Percentiles rank a stretch among this genome's conserved stretches.
These are phyloP conservation scores for Exocentrus adspersus DNA, from an alignment of 2,888 invertebrate genomes.

Conservation along the genomic window DNA sequence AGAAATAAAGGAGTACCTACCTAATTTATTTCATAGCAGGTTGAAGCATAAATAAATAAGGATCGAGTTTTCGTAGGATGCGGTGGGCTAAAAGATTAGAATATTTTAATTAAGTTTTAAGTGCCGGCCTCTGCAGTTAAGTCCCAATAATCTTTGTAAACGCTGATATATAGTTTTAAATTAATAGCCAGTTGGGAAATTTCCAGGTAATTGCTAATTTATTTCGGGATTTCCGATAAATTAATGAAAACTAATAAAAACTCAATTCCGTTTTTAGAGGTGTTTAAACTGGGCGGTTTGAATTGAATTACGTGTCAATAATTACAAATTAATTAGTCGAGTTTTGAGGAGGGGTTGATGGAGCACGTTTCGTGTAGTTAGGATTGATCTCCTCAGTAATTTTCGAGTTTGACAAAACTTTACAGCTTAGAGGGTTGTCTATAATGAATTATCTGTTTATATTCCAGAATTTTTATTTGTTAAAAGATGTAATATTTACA, in stretches of 20 bases:
- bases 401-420: too few species aligned
- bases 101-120: slow-evolving; percentile 13
- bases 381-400: too few species aligned
- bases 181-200: slow-evolving; percentile 32
- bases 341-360: too few species aligned
- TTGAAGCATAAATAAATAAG: too few species aligned
- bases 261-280: slow-evolving; percentile 2
- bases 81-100: background rate
- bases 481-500: too few species aligned
- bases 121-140: slow-evolving; percentile 10
- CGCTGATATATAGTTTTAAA: slow-evolving; percentile 15
- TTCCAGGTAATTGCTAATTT: slow-evolving; percentile 28
- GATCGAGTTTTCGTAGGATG: background rate
- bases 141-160: slow-evolving; percentile 9
- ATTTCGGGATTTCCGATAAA: slow-evolving; percentile 14
- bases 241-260: slow-evolving; percentile 24
- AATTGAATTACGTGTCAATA: slow-evolving; percentile 1
- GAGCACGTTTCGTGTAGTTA: too few species aligned
- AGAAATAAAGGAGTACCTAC: too few species aligned
- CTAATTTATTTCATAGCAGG: too few species aligned
- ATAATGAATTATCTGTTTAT: too few species aligned
- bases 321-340: background rate
- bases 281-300: slow-evolving; percentile 3
- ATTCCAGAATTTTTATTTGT: too few species aligned
- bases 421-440: too few species aligned